A percentile compares a stretch with the other conserved stretches of the same genome.
These are phyloP conservation scores for Cydia splendana DNA, from an alignment of 1,140 invertebrate species.

Conservation along the genomic window DNA sequence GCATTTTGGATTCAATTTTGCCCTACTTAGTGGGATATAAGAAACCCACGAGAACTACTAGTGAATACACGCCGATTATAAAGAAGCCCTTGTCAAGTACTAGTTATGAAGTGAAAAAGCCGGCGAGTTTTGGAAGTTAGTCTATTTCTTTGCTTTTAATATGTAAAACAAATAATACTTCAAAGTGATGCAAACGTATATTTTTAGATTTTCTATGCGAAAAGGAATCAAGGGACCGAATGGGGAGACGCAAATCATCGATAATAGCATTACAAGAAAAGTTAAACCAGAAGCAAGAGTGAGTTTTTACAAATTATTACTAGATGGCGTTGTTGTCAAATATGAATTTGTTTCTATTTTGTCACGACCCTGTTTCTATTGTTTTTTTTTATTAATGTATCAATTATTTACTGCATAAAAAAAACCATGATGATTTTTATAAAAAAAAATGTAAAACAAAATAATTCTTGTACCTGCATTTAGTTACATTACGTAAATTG, in stretches of 20 bases:
- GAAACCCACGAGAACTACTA: constrained; percentile 73
- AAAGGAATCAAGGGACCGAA: constrained; percentile 70
- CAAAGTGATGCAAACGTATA: neutral
- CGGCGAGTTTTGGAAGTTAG: constrained; percentile 73
- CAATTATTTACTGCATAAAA: neutral
- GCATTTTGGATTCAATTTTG: constrained; percentile 88
- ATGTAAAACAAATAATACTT: constrained; percentile 26
- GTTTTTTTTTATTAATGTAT: neutral
- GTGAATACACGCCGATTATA: constrained; percentile 79
- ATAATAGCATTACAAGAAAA: constrained; percentile 67
- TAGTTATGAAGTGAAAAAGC: constrained; percentile 77
- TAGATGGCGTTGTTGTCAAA: constrained; percentile 43
- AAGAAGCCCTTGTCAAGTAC: constrained; percentile 72
- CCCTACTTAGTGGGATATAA: constrained; percentile 83
- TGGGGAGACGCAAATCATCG: constrained; percentile 75
- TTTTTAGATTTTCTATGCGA: constrained; percentile 72
- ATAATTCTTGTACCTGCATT: no score
- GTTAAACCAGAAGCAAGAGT: constrained; percentile 71
- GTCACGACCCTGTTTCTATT: neutral
- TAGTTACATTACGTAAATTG: no score
- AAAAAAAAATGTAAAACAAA: no score
- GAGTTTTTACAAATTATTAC: constrained; percentile 44
- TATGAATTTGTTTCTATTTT: neutral
- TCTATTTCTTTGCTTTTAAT: neutral
- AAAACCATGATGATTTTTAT: no score